These are phyloP conservation scores for Diplodus sargus DNA, from an alignment of 2,797 vertebrate species.

Conservation along the genomic window DNA sequence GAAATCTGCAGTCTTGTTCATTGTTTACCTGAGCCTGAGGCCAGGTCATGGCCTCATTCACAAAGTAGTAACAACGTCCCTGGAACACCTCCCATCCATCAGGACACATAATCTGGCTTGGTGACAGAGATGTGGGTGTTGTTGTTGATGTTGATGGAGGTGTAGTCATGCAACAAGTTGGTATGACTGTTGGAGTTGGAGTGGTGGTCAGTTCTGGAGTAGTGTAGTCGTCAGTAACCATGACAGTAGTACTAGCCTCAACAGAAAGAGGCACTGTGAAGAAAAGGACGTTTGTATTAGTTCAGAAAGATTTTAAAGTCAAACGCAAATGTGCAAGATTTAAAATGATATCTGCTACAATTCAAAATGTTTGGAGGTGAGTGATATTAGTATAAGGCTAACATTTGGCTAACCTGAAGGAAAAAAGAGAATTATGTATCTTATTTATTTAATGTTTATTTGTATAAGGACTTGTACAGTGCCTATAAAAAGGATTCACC, in stretches of 20 bases:
- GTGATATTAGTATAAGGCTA: background rate
- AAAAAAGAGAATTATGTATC: background rate
- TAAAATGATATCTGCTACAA: background rate
- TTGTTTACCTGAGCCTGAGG: slow-evolving; percentile 40
- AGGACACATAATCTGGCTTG: slow-evolving; percentile 14
- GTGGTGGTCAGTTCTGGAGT: background rate
- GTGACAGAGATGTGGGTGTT: background rate
- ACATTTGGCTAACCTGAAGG: background rate
- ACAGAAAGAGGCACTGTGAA: background rate
- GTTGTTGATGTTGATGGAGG: too few species aligned
- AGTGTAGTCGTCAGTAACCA: too few species aligned
- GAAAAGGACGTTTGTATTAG: background rate
- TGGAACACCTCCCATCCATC: slow-evolving; percentile 25
- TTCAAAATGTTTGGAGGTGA: background rate
- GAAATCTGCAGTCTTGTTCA: background rate
- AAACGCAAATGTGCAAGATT: background rate
- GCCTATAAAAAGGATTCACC: too few species aligned
- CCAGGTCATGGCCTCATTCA: background rate
- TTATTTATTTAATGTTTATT: too few species aligned
- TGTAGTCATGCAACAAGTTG: background rate
- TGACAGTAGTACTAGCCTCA: background rate
- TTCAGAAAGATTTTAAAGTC: background rate
- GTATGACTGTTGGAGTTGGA: background rate
- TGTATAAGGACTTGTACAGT: too few species aligned
- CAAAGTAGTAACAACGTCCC: slow-evolving; percentile 43